Conservation (phyloP, 2,888 invertebrate genomes). For the Elmis aenea region DNA sequence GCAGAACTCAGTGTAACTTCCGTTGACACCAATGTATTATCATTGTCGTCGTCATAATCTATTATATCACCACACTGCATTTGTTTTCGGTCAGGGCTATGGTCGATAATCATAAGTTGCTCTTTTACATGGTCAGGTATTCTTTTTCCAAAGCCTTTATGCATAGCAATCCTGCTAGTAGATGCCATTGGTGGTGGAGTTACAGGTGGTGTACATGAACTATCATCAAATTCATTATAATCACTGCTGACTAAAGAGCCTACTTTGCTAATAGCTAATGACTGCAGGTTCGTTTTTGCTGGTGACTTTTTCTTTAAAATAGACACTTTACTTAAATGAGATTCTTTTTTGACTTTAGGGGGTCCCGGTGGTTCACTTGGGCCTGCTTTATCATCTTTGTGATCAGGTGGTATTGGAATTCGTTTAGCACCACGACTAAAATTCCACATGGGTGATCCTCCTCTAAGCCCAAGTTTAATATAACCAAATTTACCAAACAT, state of each 20-base stretch:
- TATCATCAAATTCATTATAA: slow-evolving; percentile 57
- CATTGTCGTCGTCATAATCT: slow-evolving; percentile 57
- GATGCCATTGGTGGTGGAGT: slow-evolving; percentile 41
- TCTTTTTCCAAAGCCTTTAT: slow-evolving; percentile 30
- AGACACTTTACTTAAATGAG: slow-evolving; percentile 52
- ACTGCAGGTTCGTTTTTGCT: slow-evolving; percentile 39
- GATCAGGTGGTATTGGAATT: slow-evolving; percentile 37
- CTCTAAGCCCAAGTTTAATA: slow-evolving; percentile 57
- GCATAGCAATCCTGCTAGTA: slow-evolving; percentile 28
- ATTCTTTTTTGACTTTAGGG: slow-evolving; percentile 45
- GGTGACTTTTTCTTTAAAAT: slow-evolving; percentile 54
- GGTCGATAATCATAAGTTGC: slow-evolving; percentile 24
- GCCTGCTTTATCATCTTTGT: slow-evolving; percentile 26
- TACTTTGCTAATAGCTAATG: slow-evolving; percentile 44
- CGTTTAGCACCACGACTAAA: slow-evolving; percentile 45
- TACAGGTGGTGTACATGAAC: slow-evolving; percentile 53
- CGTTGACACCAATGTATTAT: slow-evolving; percentile 53
- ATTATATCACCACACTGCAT: slow-evolving; percentile 50
- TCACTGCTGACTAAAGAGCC: slow-evolving; percentile 55
- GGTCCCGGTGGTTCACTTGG: slow-evolving; percentile 14
- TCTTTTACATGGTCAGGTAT: slow-evolving; percentile 32
- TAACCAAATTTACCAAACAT: slow-evolving; percentile 56
- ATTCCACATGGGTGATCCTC: slow-evolving; percentile 64
- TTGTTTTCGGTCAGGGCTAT: slow-evolving; percentile 45
- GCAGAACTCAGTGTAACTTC: slow-evolving; percentile 57